Percentiles rank a stretch among this genome's conserved stretches.
These are phyloP conservation scores for Stenolophus ochropezus DNA, from an alignment of 2,888 invertebrate genomes.

Conservation along the genomic window DNA sequence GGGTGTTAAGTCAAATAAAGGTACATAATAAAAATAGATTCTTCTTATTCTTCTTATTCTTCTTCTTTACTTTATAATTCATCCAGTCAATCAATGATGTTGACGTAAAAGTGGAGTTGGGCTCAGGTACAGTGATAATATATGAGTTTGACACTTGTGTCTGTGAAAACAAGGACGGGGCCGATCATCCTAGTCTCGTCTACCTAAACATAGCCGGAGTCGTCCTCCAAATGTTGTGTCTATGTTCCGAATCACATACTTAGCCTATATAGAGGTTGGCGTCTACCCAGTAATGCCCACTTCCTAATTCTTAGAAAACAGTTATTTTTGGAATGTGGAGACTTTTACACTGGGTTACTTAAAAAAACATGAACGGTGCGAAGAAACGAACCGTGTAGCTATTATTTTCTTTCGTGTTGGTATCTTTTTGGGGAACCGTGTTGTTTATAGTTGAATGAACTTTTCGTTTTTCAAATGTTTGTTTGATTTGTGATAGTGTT, in stretches of 20 bases:
- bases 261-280: conserved; percentile 53
- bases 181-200: conserved; percentile 1
- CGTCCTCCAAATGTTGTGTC: conserved; percentile 52
- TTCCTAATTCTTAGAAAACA: conserved; percentile 51
- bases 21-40: too few relatives aligned
- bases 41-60: too few relatives aligned
- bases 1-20: too few relatives aligned
- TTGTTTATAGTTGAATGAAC: conserved; percentile 49
- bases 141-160: conserved; percentile 26
- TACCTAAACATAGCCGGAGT: conserved; percentile 38
- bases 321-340: conserved; percentile 51
- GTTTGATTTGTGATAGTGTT: conserved; percentile 18
- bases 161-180: conserved; percentile 18
- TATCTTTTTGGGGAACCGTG: conserved; percentile 5
- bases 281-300: conserved; percentile 49
- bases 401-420: conserved; percentile 34
- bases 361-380: conserved; percentile 17
- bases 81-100: too few relatives aligned
- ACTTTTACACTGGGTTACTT: conserved; percentile 44
- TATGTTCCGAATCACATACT: conserved; percentile 49
- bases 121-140: conserved; percentile 24
- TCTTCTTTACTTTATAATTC: too few relatives aligned
- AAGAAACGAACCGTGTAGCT: conserved; percentile 34
- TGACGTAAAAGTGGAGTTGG: not conserved
- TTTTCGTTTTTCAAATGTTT: conserved; percentile 37